Evolutionary conservation across 2,797 vertebrate genomes (phyloP), one percentile per base, ranked within the genome.

Genomic region (Premnoplex brunnescens): DNA sequence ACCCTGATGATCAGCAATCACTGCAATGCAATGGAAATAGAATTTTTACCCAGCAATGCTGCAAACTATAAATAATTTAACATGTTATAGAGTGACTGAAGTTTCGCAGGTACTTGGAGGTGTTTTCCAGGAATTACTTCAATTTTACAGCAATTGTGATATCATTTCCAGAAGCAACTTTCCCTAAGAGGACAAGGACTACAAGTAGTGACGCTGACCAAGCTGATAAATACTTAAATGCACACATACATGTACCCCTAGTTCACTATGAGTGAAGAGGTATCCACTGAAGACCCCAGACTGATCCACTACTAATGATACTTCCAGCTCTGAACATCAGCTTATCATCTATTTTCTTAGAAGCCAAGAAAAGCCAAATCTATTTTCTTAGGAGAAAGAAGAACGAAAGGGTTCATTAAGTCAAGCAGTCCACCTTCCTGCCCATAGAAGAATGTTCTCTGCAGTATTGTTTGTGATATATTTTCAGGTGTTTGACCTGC

Each of bases 41-140:
- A 11, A 34, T 83, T 88, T 89, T 89, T 14, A 19, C 39, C 22
- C 37, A 78, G 75, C 30, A 88, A 21, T 80, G 54, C 27, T 92
- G 62, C 37, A 51, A 76, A 24, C 56, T 32, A 79, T 72, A 94
- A 94, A 93, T 91, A 89, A 77, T 91, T 81, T 88, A 85, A 28
- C 36, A 30, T 46, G 6, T 36, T 91, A 26, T 51, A 63, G 75
- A 75, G 21, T 30, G 41, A 55, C 43, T 76, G 76, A 89, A 32
- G 39, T 69, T 92, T 49, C 58, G 69, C 20, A 79, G 44, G 49
- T 23, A 56, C 44, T 74, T 74, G 64, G 32, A 73, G 37, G 23
- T 83, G 19, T 92, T 96, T 93, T 92, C 16, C 44, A 80, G 37
- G 54, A 80, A 71, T 64, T 23, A 27, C 15, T 74, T 83, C 58